These are phyloP conservation scores for Corythornis leucogaster DNA, from an alignment of 2,797 vertebrate genomes.

Conservation along the genomic window DNA sequence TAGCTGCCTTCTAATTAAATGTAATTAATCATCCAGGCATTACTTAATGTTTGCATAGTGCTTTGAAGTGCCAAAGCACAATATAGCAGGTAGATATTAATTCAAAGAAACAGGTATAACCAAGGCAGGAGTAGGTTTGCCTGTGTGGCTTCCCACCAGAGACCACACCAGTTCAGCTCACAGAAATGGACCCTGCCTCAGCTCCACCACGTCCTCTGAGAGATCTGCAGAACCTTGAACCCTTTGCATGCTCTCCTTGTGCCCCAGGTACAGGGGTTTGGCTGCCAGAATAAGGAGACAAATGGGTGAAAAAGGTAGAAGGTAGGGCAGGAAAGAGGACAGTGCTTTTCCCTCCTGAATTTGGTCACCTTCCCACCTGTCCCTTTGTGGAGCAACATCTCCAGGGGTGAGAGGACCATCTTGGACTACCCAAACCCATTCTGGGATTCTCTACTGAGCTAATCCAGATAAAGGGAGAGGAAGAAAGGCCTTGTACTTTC, in stretches of 20 bases:
- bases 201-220: background rate
- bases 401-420: background rate
- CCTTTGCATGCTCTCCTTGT: accelerated
- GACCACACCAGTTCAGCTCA: background rate
- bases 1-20: conserved; percentile 51
- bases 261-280: background rate
- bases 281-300: background rate
- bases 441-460: background rate
- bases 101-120: background rate
- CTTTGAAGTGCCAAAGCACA: conserved; percentile 39
- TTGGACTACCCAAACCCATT: accelerated
- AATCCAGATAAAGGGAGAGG: background rate
- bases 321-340: background rate
- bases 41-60: conserved; percentile 61
- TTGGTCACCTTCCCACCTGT: background rate
- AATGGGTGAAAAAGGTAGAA: background rate
- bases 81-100: conserved; percentile 5
- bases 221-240: background rate
- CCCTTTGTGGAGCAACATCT: background rate
- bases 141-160: background rate
- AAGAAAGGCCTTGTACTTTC: background rate
- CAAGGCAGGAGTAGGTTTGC: background rate
- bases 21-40: conserved; percentile 67
- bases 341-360: background rate
- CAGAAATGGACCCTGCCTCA: background rate